Conservation (phyloP, 2,888 invertebrate species). For the Drosophila nr. medialis region DNA sequence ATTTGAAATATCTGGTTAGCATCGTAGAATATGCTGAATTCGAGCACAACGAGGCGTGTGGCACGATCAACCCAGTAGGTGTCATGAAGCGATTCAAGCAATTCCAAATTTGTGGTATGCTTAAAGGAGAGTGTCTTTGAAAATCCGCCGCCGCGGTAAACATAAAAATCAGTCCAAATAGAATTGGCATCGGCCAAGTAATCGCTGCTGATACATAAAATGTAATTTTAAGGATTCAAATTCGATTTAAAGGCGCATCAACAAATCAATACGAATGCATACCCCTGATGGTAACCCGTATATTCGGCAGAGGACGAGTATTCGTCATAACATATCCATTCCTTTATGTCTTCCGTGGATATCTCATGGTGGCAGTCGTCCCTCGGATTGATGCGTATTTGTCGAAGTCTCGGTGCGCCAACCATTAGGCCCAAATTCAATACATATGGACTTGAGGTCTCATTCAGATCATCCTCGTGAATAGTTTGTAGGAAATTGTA, state of each 20-base stretch:
- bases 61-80: slow-evolving; percentile 25
- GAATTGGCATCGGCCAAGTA: slow-evolving; percentile 1
- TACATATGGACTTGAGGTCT: not conserved
- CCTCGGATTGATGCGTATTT: slow-evolving; percentile 15
- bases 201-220: not conserved
- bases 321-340: not conserved
- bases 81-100: fast-evolving
- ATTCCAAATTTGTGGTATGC: fast-evolving
- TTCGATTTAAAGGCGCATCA: not conserved
- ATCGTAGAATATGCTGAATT: slow-evolving; percentile 6
- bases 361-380: slow-evolving; percentile 1
- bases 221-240: not conserved
- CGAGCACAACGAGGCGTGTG: slow-evolving; percentile 33
- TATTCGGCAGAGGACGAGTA: not conserved
- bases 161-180: not conserved
- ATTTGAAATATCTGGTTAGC: not conserved
- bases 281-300: not conserved
- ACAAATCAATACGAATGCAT: not conserved
- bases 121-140: not conserved
- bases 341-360: fast-evolving
- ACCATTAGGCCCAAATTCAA: slow-evolving; percentile 6
- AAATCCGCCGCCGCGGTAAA: slow-evolving; percentile 26
- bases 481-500: not conserved
- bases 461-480: fast-evolving
- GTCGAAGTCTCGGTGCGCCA: slow-evolving; percentile 36